Base-by-base conservation (phyloP, 2,797 vertebrate genomes). In the Peromyscus eremicus region DNA sequence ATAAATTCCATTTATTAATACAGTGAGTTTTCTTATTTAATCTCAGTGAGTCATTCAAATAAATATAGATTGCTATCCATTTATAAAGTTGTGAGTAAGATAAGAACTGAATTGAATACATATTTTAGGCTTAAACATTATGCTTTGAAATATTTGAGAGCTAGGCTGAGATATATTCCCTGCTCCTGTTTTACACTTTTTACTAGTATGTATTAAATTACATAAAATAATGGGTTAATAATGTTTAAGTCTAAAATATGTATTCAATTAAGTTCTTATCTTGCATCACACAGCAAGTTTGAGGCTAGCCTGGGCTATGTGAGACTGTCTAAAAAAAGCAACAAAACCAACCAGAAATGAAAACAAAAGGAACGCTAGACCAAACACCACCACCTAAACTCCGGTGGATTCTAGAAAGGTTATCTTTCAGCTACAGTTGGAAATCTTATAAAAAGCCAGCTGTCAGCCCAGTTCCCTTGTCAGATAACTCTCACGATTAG, bases 1-100 rank as follows among this genome's bases (percentile, higher is more conserved):
- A 57, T 40, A 89, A 83, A 86, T 75, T 32, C 60, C 90, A 94
- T 23, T 93, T 57, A 87, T 84, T 94, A 91, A 19, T 87, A 71
- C 11, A 80, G 64, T 75, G 43, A 94, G 10, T 70, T 90, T 95
- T 84, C 40, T 83, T 70, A 70, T 77, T 86, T 70, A 94, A 91
- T 68, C 49, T 87, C 57, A 43, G 27, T 91, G 62, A 92, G 81
- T 91, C 52, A 75, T 73, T 64, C 43, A 66, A n/a, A 83, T 88
- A 57, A 87, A 83, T 91, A 81, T 92, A 64, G n/a, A 92, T 37
- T 60, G 29, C 25, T 92, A 32, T 21, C 70, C 55, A 87, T 82
- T 95, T 83, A 82, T 89, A 86, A 95, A 17, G 17, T 85, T 93
- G 32, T 90, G 66, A 88, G 71, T 85, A 91, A 96, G 93, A 87